A percentile compares a stretch with the other conserved stretches of the same genome.
phyloP scores from a whole-genome alignment of 2,888 invertebrate genomes.

The Limnephilus marmoratus region DNA sequence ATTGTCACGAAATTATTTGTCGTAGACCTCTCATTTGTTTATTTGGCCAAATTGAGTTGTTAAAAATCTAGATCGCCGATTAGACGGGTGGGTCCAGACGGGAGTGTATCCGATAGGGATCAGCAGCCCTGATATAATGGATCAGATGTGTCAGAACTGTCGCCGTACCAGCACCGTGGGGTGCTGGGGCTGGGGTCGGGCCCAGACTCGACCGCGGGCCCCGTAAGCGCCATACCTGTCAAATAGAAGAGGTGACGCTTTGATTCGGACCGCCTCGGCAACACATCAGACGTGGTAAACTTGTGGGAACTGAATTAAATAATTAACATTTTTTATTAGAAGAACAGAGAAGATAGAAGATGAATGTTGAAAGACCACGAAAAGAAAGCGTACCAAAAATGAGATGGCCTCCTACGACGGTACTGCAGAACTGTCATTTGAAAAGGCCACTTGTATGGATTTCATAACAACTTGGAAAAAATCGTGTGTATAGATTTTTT shows the following conservation, averaged over 20 bases:
- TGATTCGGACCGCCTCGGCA: conserved; percentile 16
- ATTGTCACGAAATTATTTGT: neutral
- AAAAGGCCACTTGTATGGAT: too few relatives aligned
- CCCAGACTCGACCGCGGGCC: conserved; percentile 42
- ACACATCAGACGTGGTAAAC: neutral
- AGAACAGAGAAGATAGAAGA: too few relatives aligned
- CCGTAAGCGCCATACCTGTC: conserved; percentile 49
- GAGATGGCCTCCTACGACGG: too few relatives aligned
- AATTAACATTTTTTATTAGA: neutral
- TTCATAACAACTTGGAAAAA: too few relatives aligned
- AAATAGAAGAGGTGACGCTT: conserved; percentile 44
- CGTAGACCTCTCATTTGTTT: conserved; percentile 19
- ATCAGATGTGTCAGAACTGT: conserved; percentile 45
- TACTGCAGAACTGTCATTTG: too few relatives aligned
- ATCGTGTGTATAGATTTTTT: too few relatives aligned
- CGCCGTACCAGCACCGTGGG: conserved; percentile 13
- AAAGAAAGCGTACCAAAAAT: too few relatives aligned
- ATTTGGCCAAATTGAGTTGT: conserved; percentile 24
- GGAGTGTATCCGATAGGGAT: conserved; percentile 47
- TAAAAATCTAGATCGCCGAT: conserved; percentile 12
- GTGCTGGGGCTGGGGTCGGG: neutral
- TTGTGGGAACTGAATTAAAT: neutral
- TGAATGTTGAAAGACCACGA: neutral
- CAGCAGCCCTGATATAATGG: conserved; percentile 51
- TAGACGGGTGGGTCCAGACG: conserved; percentile 18